Conservation (phyloP, 1,140 invertebrate genomes). For the Chironomus striatipennis region DNA sequence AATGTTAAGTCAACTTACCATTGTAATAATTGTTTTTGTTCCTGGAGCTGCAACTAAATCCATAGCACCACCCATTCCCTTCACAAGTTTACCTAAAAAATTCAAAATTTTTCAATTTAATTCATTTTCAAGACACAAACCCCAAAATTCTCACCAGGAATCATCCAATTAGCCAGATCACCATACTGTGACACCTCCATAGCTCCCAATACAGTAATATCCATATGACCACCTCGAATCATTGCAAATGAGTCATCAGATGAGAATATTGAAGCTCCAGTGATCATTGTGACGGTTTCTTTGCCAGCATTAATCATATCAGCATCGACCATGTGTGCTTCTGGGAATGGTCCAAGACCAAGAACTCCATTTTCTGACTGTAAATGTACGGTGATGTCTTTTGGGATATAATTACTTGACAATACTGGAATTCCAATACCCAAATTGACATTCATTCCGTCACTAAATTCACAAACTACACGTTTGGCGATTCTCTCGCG, state of each 20-base stretch:
- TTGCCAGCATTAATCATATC: constrained; percentile 99
- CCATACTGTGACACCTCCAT: constrained; percentile 97
- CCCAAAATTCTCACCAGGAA: constrained; percentile 60
- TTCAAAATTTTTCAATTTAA: neutral
- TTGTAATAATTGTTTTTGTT: constrained; percentile 93
- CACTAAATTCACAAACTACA: constrained; percentile 90
- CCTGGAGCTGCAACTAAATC: constrained; percentile 85
- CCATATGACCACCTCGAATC: constrained; percentile 95
- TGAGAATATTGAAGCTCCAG: constrained; percentile 85
- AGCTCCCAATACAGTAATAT: constrained; percentile 92
- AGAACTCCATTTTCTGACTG: constrained; percentile 98
- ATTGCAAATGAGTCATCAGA: constrained; percentile 98
- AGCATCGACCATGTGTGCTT: constrained; percentile 62
- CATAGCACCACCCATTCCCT: constrained; percentile 99
- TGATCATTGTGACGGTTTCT: constrained; percentile 86
- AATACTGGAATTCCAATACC: constrained; percentile 89
- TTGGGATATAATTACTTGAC: constrained; percentile 86
- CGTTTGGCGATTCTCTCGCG: constrained; percentile 83
- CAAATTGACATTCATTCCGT: constrained; percentile 94
- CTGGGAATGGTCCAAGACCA: constrained; percentile 89
- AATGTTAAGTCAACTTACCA: constrained; percentile 46
- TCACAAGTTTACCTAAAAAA: constrained; percentile 68
- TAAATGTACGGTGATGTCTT: constrained; percentile 66
- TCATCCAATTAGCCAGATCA: constrained; percentile 99
- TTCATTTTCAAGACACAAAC: neutral